Conservation (phyloP, 2,113 vertebrate genomes). For the Synodontis membranacea region DNA sequence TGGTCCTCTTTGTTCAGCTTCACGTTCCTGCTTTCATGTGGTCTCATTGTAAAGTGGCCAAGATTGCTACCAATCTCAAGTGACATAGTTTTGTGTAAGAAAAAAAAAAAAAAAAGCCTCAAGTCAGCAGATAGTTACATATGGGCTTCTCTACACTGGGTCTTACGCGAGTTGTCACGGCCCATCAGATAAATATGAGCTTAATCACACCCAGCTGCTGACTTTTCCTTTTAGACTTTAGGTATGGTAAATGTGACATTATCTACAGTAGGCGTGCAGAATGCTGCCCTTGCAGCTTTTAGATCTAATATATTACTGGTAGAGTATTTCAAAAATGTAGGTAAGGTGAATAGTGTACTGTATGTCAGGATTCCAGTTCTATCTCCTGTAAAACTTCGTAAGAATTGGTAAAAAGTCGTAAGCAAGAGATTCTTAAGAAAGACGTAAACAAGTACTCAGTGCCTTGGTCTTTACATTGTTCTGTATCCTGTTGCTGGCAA, state of each 20-base stretch:
- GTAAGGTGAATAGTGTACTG: background rate
- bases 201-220: conserved; percentile 34
- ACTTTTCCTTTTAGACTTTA: background rate
- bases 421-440: no score
- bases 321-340: background rate
- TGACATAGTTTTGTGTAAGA: conserved; percentile 29
- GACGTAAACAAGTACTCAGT: background rate
- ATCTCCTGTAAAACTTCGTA: background rate
- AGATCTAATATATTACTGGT: background rate
- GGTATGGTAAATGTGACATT: background rate
- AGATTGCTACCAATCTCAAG: conserved; percentile 10
- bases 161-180: conserved; percentile 5
- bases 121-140: conserved; percentile 26
- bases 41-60: background rate
- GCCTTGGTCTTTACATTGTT: background rate
- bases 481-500: background rate
- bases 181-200: conserved; percentile 11
- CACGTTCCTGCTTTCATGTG: conserved; percentile 9
- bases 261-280: background rate
- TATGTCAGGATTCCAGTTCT: background rate
- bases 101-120: background rate
- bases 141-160: background rate
- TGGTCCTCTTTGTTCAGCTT: conserved; percentile 8
- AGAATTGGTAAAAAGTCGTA: background rate
- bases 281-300: background rate